Evolutionary conservation across 1,140 invertebrate species (phyloP).

Genomic region (Musca domestica): DNA sequence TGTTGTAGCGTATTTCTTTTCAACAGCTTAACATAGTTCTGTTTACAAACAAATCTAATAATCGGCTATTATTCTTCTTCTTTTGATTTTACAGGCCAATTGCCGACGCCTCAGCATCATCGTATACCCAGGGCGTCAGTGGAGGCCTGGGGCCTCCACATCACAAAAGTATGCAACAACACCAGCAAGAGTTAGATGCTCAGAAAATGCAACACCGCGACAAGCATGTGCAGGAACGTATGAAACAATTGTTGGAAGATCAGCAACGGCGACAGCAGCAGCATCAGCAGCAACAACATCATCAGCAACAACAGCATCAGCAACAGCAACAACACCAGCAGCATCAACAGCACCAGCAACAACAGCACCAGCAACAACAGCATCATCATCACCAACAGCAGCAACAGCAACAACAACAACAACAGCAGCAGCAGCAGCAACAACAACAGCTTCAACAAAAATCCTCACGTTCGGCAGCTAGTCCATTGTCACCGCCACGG

Average conservation of each 20-base stretch:
- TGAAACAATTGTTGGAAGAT: slow-evolving; percentile 25
- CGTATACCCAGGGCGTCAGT: slow-evolving; percentile 41
- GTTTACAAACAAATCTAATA: slow-evolving; percentile 40
- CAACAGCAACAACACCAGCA: slow-evolving; percentile 32
- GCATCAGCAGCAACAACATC: slow-evolving; percentile 34
- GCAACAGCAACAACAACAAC: slow-evolving; percentile 36
- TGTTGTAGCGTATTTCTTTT: no score
- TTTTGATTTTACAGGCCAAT: slow-evolving; percentile 48
- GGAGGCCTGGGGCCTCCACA: slow-evolving; percentile 33
- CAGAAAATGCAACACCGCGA: slow-evolving; percentile 23
- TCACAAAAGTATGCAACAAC: slow-evolving; percentile 20
- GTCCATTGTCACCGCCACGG: slow-evolving; percentile 49
- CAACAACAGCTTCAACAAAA: slow-evolving; percentile 41
- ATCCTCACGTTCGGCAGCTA: slow-evolving; percentile 45
- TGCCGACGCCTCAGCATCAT: slow-evolving; percentile 37
- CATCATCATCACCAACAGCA: slow-evolving; percentile 36
- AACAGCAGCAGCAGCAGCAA: slow-evolving; percentile 34
- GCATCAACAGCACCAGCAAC: slow-evolving; percentile 35
- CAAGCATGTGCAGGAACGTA: neutral
- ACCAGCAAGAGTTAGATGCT: slow-evolving; percentile 18
- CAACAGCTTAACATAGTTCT: no score
- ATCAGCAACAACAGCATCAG: slow-evolving; percentile 41
- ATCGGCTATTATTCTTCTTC: slow-evolving; percentile 34
- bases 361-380: slow-evolving; percentile 32
- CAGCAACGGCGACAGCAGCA: slow-evolving; percentile 33